Evolutionary conservation across 2,888 invertebrate species (phyloP), one percentile per base, ranked within the genome.

Genomic region (Macaria notata): DNA sequence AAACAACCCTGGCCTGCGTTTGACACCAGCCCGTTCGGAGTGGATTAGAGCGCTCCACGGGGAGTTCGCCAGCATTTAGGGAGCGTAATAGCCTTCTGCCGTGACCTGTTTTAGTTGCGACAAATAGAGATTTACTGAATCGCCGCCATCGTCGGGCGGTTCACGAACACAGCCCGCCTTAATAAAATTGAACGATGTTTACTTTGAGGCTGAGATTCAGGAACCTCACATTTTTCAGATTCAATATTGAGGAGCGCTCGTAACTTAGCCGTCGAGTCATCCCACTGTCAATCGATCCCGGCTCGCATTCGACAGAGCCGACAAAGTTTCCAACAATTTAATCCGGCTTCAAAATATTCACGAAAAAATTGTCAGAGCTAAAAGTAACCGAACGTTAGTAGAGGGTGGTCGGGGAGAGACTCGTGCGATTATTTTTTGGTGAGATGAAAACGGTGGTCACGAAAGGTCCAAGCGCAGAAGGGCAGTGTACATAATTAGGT

Each of bases 51-150:
- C 87, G 87, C 83, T 86, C 87, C 83, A 83, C 82, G 76, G 88
- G 83, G 88, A 87, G 84, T 88, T 88, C 88, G 88, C 86, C 85
- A 88, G 88, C 88, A 87, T 89, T 90, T 89, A 88, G 89, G 87
- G 84, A 87, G 75, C 88, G 88, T 89, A 88, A 90, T 88, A 88
- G 89, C 88, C 85, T 86, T 83, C 84, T 83, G 81, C 86, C 84
- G 90, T 90, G 90, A 90, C 90, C 90, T 89, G 90, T 85, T 91
- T 89, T 85, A 89, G 86, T 87, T 86, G 89, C 87, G 86, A 90
- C 90, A 90, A 90, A 91, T 90, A 88, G 87, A 90, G 89, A 90
- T 90, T 91, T 91, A 91, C 88, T 83, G 80, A 80, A 87, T 84
- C 81, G 85, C 86, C 78, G 76, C 85, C 78, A 76, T 74, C 76